Conservation (phyloP, 2,113 vertebrate genomes). For the Scophthalmus maximus region DNA sequence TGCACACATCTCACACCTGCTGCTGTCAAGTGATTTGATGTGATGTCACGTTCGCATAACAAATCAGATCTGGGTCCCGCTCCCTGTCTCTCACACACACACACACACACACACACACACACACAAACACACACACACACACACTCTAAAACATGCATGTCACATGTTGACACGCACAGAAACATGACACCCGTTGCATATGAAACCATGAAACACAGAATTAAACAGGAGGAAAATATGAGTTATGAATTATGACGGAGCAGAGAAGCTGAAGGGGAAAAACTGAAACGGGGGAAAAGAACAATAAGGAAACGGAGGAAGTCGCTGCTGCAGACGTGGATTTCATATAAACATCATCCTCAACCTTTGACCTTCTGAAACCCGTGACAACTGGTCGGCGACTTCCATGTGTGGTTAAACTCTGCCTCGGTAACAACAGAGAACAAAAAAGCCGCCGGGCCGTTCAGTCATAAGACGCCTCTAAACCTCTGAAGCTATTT, state of each 20-base stretch:
- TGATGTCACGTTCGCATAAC: not conserved
- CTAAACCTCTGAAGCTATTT: constrained; percentile 59
- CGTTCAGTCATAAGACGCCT: constrained; percentile 30
- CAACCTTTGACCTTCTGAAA: constrained; percentile 31
- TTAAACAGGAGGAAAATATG: not conserved
- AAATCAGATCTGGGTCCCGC: not conserved
- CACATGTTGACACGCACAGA: not conserved
- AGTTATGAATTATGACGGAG: not conserved
- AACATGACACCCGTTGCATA: not conserved
- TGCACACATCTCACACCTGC: too few species aligned
- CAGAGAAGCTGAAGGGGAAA: too few species aligned
- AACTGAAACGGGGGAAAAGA: too few species aligned
- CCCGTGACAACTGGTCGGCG: not conserved
- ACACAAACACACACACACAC: too few species aligned
- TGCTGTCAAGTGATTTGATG: not conserved
- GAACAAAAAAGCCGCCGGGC: constrained; percentile 7
- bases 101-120: too few species aligned
- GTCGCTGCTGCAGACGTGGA: not conserved
- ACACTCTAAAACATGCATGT: not conserved
- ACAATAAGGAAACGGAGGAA: not conserved
- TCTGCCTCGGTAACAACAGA: constrained; percentile 43
- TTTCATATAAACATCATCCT: not conserved
- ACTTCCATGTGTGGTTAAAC: constrained; percentile 62
- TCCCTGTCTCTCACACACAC: not conserved
- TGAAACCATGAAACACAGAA: not conserved